Base-by-base conservation (phyloP, 2,888 invertebrate species). In the Drosophila emarginata region DNA sequence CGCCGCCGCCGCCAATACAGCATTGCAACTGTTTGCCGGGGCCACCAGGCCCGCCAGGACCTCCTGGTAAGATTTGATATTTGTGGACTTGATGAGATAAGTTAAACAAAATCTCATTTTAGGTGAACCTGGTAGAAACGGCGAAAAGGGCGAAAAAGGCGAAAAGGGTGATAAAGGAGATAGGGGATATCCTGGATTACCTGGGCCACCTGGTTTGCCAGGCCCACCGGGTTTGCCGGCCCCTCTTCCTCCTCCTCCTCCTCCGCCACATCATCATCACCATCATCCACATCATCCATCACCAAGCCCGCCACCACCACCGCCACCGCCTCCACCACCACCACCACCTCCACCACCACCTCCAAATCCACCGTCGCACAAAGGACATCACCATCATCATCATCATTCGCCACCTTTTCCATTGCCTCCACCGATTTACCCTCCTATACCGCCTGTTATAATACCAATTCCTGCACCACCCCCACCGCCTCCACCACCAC, bases 201-300 rank as follows among this genome's bases (percentile, higher is more conserved):
- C 72, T 6, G 77, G 77, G 0, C 1, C 53, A 2, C 67, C 72
- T 5, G 77, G 77, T 56, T 66, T 45, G 1, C 62, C 9, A 2
- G 77, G 77, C 2, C 77, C 75, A 0, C 23, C 74, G 14, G 75
- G 76, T 6, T 68, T 72, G 0, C 78, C 78, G 21, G 77, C 78
- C 1, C 14, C 14, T 9, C 52, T 12, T 11, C 14, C 14, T 6
- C 54, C 14, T 11, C 14, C 14, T 7, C 40, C 45, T 11, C 45
- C 45, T 4, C 58, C 18, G 2, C 52, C 28, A 1, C 18, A 21
- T 45, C 40, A 45, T 9, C 40, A 15, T 4, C 45, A 45, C 14
- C 45, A 45, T 12, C 45, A 45, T 21, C 45, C 9, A 11, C 39
- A 39, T 39, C 39, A 39, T 39, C 5, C 37, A n/a, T 4, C 37